phyloP scores from a whole-genome alignment of 1,140 invertebrate genomes.

The Drosophila eugracilis region DNA sequence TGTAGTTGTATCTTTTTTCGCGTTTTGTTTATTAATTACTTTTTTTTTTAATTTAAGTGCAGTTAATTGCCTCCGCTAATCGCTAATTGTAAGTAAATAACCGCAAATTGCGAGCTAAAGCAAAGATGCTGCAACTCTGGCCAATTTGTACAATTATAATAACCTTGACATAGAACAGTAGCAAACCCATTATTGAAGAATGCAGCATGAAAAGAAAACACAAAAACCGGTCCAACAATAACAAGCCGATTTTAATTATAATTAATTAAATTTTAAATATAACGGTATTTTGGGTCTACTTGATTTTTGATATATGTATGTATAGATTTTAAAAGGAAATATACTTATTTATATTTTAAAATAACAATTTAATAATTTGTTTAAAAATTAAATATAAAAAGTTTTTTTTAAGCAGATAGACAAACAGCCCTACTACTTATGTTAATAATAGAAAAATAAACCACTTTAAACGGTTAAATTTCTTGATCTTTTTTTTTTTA shows the following conservation, averaged over 20 bases:
- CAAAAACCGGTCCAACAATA: constrained; percentile 27
- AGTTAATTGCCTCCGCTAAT: constrained; percentile 12
- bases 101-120: not conserved
- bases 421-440: too few species aligned
- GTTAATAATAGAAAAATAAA: too few species aligned
- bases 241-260: not conserved
- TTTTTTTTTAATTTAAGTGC: constrained; percentile 10
- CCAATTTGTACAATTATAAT: constrained; percentile 22
- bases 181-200: constrained; percentile 15
- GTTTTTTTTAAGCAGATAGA: too few species aligned
- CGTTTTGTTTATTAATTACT: constrained; percentile 1
- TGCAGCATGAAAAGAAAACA: not conserved
- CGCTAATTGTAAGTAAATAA: constrained; percentile 13
- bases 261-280: too few species aligned
- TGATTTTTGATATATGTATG: not conserved
- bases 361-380: too few species aligned
- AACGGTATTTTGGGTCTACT: not conserved
- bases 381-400: too few species aligned
- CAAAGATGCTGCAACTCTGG: constrained; percentile 1
- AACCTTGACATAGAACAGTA: constrained; percentile 33
- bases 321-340: too few species aligned
- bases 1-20: constrained; percentile 3
- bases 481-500: too few species aligned
- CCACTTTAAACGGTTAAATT: too few species aligned
- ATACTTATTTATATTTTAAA: too few species aligned